phyloP scores from a whole-genome alignment of 2,888 invertebrate genomes.

The Rutpela maculata region DNA sequence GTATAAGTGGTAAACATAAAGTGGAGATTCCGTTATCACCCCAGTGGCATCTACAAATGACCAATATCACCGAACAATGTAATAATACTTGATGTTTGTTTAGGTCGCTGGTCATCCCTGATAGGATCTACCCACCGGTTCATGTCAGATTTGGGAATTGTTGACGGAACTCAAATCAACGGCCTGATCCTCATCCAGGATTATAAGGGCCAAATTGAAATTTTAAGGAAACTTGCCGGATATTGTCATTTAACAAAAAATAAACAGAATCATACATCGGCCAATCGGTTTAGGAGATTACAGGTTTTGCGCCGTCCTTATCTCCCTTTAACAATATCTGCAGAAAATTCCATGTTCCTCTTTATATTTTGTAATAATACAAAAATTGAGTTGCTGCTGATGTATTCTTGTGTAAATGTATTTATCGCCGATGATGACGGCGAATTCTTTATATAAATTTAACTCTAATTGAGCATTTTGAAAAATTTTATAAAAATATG shows the following conservation, averaged over 20 bases:
- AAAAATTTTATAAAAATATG: no score
- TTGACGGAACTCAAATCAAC: constrained; percentile 66
- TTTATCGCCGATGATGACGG: no score
- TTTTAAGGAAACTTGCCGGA: constrained; percentile 45
- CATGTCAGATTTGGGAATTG: constrained; percentile 60
- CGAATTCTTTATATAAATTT: no score
- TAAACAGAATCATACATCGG: not conserved
- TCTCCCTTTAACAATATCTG: not conserved
- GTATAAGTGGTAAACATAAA: constrained; percentile 31
- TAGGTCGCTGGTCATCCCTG: constrained; percentile 63
- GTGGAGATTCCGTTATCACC: constrained; percentile 34
- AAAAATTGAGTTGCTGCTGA: no score
- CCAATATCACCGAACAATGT: constrained; percentile 58
- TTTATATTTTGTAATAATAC: not conserved
- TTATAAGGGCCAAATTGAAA: constrained; percentile 65
- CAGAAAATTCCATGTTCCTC: not conserved
- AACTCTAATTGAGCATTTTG: no score
- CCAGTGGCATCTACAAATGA: constrained; percentile 41
- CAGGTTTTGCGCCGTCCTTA: not conserved
- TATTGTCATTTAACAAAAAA: constrained; percentile 6
- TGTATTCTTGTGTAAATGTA: no score
- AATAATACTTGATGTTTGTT: constrained; percentile 65
- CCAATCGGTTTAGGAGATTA: constrained; percentile 15
- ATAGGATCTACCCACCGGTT: constrained; percentile 60
- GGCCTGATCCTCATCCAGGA: constrained; percentile 62